Base-by-base conservation (phyloP, 2,888 invertebrate genomes). In the Heteropelma amictum region DNA sequence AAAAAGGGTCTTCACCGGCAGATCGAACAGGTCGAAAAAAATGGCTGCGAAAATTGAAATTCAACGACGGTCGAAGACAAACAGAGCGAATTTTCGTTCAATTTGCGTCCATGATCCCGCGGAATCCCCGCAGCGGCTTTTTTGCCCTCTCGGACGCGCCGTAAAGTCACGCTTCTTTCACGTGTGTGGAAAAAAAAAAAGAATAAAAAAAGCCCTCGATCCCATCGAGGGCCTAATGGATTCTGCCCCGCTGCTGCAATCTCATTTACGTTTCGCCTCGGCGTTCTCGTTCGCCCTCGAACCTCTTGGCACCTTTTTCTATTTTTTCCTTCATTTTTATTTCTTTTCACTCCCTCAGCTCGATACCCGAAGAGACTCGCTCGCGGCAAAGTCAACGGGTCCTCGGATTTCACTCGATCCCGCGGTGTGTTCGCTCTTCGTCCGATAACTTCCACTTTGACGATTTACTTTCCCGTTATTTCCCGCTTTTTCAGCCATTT, bases 251-350 rank as follows among this genome's bases (percentile, higher is more conserved):
- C 64, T 72, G 77, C 77, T 72, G 77, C 77, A 76, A 78, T 78
- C 78, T 76, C 77, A 78, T 76, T 80, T 77, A 71, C 79, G 76
- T 72, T 72, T 77, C 61, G n/a, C n/a, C 67, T 78, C 73, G 64
- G 65, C 72, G 60, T 68, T 65, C 10, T 2, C 54, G 56, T 63
- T 40, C 56, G 28, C 19, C n/a, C 61, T 61, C 68, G 60, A 69
- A 65, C 71, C 68, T 47, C 73, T 54, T 38, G 58, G 51, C 61
- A 71, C 69, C 73, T 75, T 68, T 72, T 71, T 72, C 61, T 71
- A 69, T 56, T 17, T 47, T 42, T 19, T 5, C 63, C n/a, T n/a
- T n/a, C n/a, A n/a, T n/a, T n/a, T n/a, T n/a, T n/a, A n/a, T n/a
- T n/a, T n/a, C n/a, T n/a, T n/a, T n/a, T n/a, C n/a, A n/a, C n/a